These are phyloP conservation scores for Rhynchomys soricoides DNA, from an alignment of 2,113 vertebrate species.

Conservation along the genomic window DNA sequence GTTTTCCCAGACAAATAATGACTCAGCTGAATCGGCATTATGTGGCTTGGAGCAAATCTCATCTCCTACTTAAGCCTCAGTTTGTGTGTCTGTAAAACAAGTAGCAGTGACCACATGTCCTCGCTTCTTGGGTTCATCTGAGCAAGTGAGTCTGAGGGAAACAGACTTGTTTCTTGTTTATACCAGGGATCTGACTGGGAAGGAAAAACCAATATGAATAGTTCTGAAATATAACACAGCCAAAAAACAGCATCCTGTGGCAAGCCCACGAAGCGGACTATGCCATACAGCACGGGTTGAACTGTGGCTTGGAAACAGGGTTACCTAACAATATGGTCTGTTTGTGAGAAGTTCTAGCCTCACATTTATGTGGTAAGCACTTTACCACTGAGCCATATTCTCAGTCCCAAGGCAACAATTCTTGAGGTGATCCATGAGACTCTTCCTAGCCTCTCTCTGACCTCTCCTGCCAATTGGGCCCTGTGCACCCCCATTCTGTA, in stretches of 20 bases:
- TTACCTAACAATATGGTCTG: background rate
- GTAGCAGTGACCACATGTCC: too few relatives aligned
- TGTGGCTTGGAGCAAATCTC: background rate
- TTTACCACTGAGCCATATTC: background rate
- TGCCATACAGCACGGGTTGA: background rate
- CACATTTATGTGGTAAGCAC: background rate
- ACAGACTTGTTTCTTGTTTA: background rate
- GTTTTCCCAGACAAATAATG: background rate
- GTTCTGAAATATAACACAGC: background rate
- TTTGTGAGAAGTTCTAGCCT: background rate
- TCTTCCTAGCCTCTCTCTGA: too few relatives aligned
- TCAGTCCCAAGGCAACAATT: background rate
- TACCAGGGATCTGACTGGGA: background rate
- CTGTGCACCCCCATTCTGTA: background rate
- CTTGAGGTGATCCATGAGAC: too few relatives aligned
- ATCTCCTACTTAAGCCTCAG: background rate
- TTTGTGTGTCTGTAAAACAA: background rate
- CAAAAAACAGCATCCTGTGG: background rate
- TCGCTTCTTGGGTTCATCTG: background rate
- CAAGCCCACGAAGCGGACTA: background rate
- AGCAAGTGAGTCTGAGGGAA: background rate
- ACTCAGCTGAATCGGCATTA: background rate
- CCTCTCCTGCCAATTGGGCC: background rate
- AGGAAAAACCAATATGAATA: background rate
- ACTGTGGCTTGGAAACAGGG: background rate